Evolutionary conservation across 1,140 invertebrate genomes (phyloP), one percentile per base, ranked within the genome.

Genomic region (Sminthurinus signatus): DNA sequence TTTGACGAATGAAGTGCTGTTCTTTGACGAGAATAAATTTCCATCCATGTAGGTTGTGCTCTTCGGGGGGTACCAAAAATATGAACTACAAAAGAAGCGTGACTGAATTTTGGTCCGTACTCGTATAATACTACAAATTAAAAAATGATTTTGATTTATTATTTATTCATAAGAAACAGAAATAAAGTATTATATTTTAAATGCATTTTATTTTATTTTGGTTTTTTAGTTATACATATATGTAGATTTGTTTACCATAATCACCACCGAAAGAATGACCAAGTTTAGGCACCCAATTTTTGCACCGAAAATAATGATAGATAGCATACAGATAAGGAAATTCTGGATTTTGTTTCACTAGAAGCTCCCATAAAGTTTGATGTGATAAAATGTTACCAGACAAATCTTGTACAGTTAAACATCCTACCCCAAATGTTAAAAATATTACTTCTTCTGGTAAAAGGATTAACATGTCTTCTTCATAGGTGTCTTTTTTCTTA

Each of bases 361-460:
- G 36, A 1, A 29, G 43, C 27, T 58, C 69, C 70, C 70, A 72
- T 4, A 66, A 15, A 3, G 57, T 29, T 17, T 21, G 17, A 32
- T 60, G 66, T 28, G 32, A 46, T 14, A 72, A 5, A 4, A 39
- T 32, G 15, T 69, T 52, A 15, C 61, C 61, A 1, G 19, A 4
- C 21, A 28, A 1, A n/a, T 52, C 54, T 23, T 68, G 48, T 42
- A 72, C 65, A 15, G 56, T 60, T 12, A 72, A 29, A 52, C 70
- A 72, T 0, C 70, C 70, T 29, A 69, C 62, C 12, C 43, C 70
- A 51, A 72, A 72, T 39, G 46, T 67, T 14, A 72, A 39, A 43
- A 72, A 72, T 12, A 72, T 72, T 0, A 61, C 70, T 72, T 72
- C 70, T 58, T 72, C 67, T 2, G 70, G 62, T 25, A 72, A 46